A percentile compares a stretch with the other conserved stretches of the same genome.
phyloP scores from a whole-genome alignment of 2,888 invertebrate species.

The Stenichneumon culpator region DNA sequence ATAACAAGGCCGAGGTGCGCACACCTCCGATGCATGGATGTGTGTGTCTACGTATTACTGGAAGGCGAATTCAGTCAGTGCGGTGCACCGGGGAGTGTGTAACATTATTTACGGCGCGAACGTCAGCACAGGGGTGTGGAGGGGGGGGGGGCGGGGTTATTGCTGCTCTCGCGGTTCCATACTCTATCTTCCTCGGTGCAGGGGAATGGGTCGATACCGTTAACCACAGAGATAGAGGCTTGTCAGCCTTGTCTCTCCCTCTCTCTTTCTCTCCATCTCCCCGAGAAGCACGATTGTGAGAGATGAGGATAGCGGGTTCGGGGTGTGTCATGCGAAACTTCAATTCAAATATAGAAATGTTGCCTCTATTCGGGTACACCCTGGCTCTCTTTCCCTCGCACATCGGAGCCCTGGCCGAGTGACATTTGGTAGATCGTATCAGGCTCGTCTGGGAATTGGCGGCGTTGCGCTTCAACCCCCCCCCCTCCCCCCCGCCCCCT shows the following conservation, averaged over 20 bases:
- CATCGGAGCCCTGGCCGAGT: conserved; percentile 85
- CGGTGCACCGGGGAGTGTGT: conserved; percentile 36
- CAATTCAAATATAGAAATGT: conserved; percentile 71
- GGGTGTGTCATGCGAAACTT: conserved; percentile 66
- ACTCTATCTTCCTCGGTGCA: conserved; percentile 43
- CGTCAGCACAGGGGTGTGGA: conserved; percentile 42
- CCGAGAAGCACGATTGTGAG: conserved; percentile 28
- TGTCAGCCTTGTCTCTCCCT: conserved; percentile 29
- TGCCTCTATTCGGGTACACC: conserved; percentile 71
- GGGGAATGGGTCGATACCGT: conserved; percentile 56
- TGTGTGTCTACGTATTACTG: conserved; percentile 16
- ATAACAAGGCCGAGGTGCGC: background rate
- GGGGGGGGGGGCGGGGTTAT: conserved; percentile 25
- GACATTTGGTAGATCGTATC: conserved; percentile 81
- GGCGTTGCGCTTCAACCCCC: conserved; percentile 56
- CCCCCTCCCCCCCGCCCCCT: background rate
- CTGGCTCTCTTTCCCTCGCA: conserved; percentile 70
- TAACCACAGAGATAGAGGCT: conserved; percentile 56
- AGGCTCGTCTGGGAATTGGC: conserved; percentile 73
- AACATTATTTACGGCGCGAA: conserved; percentile 64
- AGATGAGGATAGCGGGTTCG: conserved; percentile 46
- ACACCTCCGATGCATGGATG: background rate
- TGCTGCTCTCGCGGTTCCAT: conserved; percentile 49
- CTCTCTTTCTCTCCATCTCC: background rate
- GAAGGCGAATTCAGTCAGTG: conserved; percentile 53